Percentiles rank a stretch among this genome's conserved stretches.
Evolutionary conservation across 2,797 vertebrate genomes (phyloP).

Genomic region (Sebastes baramenuke): DNA sequence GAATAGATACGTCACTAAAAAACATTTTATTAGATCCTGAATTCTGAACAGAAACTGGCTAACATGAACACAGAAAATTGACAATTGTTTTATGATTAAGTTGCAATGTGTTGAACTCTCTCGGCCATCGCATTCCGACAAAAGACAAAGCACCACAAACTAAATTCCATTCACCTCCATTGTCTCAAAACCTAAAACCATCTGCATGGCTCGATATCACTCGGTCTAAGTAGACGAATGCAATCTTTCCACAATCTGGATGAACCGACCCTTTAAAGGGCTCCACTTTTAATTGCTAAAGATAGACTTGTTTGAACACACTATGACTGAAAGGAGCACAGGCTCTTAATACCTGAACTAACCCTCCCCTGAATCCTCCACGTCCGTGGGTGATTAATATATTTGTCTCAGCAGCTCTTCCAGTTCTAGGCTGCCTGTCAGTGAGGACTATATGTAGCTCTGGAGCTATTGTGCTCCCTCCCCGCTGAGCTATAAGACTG

Average conservation of each 20-base stretch:
- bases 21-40: too few relatives aligned
- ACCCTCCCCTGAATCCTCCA: conserved; percentile 46
- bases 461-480: conserved; percentile 54
- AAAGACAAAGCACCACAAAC: neutral
- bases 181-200: neutral
- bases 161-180: neutral
- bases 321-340: neutral
- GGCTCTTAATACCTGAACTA: conserved; percentile 5
- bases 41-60: too few relatives aligned
- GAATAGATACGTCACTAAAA: too few relatives aligned
- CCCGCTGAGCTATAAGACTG: conserved; percentile 53
- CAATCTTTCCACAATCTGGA: neutral
- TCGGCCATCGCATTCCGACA: neutral
- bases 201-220: neutral
- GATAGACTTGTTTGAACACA: conserved; percentile 1
- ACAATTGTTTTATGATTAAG: neutral
- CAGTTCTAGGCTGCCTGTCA: conserved; percentile 61
- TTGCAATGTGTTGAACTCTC: neutral
- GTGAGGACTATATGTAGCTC: conserved; percentile 64
- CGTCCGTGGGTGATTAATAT: conserved; percentile 65
- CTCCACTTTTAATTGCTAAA: conserved; percentile 5
- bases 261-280: neutral
- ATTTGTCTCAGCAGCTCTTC: conserved; percentile 58
- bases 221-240: neutral
- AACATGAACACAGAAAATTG: too few relatives aligned